These are phyloP conservation scores for Parelbella ahira DNA, from an alignment of 2,888 invertebrate genomes.

Conservation along the genomic window DNA sequence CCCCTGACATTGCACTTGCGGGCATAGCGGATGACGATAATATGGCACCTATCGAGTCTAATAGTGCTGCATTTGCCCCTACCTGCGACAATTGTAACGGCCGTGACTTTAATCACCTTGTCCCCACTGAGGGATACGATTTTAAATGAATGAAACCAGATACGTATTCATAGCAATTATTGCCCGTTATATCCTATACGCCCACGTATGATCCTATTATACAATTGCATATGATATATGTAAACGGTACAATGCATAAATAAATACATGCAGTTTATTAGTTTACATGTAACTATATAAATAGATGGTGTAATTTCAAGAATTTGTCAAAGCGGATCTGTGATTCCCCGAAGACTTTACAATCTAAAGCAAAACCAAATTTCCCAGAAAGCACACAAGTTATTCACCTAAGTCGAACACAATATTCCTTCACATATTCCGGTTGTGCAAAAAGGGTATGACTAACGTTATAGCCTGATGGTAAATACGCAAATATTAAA, in stretches of 20 bases:
- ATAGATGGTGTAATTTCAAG: no score
- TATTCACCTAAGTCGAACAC: slow-evolving; percentile 8
- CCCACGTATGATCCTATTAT: slow-evolving; percentile 14
- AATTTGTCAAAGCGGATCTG: neutral
- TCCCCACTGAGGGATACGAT: slow-evolving; percentile 37
- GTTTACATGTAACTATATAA: no score
- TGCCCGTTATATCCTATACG: slow-evolving; percentile 20
- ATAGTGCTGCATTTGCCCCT: slow-evolving; percentile 60
- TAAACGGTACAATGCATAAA: no score
- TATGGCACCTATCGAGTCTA: slow-evolving; percentile 51
- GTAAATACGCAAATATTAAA: no score
- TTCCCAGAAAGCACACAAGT: slow-evolving; percentile 11
- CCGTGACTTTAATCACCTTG: slow-evolving; percentile 72
- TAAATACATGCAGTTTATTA: no score
- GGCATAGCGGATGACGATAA: slow-evolving; percentile 62
- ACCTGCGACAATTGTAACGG: slow-evolving; percentile 54
- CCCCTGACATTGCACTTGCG: slow-evolving; percentile 63
- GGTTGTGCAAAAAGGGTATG: slow-evolving; percentile 14
- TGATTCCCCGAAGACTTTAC: slow-evolving; percentile 11
- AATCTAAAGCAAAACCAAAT: slow-evolving; percentile 1
- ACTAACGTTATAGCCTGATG: no score
- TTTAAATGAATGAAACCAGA: slow-evolving; percentile 23
- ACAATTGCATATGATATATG: no score
- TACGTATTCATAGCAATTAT: slow-evolving; percentile 24
- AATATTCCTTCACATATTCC: slow-evolving; percentile 10